Base-by-base conservation (phyloP, 2,797 vertebrate species). In the Eospalax fontanierii region DNA sequence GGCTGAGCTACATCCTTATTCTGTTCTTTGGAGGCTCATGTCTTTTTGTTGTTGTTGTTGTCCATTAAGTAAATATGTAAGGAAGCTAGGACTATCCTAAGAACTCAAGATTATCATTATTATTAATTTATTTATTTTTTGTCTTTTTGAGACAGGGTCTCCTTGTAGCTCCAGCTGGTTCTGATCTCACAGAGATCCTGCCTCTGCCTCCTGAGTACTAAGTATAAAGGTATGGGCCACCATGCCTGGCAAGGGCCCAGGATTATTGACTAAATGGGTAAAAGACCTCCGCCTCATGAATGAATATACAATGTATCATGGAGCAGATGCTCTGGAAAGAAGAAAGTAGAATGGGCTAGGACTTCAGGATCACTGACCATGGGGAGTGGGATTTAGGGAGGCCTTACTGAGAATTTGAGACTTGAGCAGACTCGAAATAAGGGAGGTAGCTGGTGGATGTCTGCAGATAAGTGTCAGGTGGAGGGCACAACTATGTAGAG, bases 1-100 rank as follows among this genome's bases (percentile, higher is more conserved):
- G 11, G 11, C 46, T 50, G 46, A 50, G 46, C 46, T 50, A 50
- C 11, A 50, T 50, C 46, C 46, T 50, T 50, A n/a, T 28, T n/a
- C 30, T 68, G 66, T 28, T 68, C 11, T n/a, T 68, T 33, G 66
- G 66, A 68, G 66, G 61, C 40, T n/a, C n/a, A n/a, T n/a, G n/a
- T n/a, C n/a, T n/a, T n/a, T n/a, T n/a, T 66, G 15, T 16, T 16
- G 4, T 61, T 22, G 7, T 90, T 86, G 83, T 71, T 70, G 26
- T 79, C 83, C 50, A 66, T n/a, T 89, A 30, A 86, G 65, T 40
- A 89, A 28, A 30, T 84, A 76, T 84, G 21, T 73, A 75, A 87
- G 54, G 46, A 40, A 91, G 38, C 80, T 26, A 79, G 46, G 50
- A 28, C 35, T 33, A 26, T 87, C 88, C 26, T 61, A 30, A 82